Evolutionary conservation across 2,888 invertebrate genomes (phyloP).

Genomic region (Caradrina kadenii): DNA sequence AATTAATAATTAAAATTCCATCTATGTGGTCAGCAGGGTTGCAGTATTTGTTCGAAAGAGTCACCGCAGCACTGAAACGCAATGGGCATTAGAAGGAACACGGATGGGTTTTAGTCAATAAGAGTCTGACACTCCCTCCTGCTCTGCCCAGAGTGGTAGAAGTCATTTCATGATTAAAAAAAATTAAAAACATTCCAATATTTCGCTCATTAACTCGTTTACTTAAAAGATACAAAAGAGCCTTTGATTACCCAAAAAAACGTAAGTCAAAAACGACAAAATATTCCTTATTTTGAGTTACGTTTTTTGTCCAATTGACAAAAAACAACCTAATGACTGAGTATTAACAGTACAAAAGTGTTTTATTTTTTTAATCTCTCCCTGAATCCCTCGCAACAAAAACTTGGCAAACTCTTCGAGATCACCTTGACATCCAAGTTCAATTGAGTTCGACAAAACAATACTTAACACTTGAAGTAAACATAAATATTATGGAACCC

Average conservation of each 20-base stretch:
- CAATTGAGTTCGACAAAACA: conserved; percentile 34
- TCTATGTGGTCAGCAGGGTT: no score
- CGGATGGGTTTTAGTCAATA: no score
- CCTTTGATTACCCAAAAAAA: no score
- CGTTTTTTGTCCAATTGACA: not conserved
- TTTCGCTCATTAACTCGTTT: not conserved
- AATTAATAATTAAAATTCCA: no score
- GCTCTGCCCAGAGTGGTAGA: no score
- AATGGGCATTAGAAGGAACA: no score
- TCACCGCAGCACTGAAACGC: no score
- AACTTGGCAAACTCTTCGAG: not conserved
- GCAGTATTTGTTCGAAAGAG: no score
- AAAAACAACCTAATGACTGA: not conserved
- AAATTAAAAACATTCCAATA: not conserved
- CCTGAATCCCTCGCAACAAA: not conserved
- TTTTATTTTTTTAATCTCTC: conserved; percentile 6
- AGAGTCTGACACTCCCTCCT: no score
- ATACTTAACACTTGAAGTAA: conserved; percentile 13
- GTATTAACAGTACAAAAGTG: not conserved
- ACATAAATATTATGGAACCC: conserved; percentile 17
- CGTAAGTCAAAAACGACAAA: no score
- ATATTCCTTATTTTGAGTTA: not conserved
- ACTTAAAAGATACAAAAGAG: not conserved
- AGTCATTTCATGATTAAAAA: no score
- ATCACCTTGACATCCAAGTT: conserved; percentile 48